Conservation (phyloP, 92 coral and sea anemone genomes). For the Paragorgia papillata region DNA sequence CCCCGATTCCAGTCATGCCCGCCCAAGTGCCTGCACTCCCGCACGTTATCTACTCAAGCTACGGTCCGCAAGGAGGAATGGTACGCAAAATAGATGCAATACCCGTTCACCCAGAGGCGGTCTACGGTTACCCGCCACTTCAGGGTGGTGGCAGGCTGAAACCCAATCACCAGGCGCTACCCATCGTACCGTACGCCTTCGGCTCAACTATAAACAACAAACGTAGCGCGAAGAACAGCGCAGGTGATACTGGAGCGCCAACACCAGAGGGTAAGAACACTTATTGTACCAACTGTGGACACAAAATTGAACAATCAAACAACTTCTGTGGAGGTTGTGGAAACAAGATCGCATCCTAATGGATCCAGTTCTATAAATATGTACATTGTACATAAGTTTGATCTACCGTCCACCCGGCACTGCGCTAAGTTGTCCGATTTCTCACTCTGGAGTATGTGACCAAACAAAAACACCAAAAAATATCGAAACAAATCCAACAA, state of each 20-base stretch:
- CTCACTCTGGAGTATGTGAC: too few relatives aligned
- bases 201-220: conserved; percentile 57
- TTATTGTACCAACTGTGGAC: conserved; percentile 91
- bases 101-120: conserved; percentile 54
- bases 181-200: conserved; percentile 68
- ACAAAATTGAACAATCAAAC: conserved; percentile 73
- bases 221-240: conserved; percentile 49
- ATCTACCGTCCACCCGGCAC: too few relatives aligned
- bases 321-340: conserved; percentile 94
- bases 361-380: too few relatives aligned
- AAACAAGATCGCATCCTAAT: conserved; percentile 23
- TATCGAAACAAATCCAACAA: too few relatives aligned
- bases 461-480: too few relatives aligned
- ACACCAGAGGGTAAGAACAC: conserved; percentile 50
- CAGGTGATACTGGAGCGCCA: conserved; percentile 68
- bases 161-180: conserved; percentile 61
- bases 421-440: too few relatives aligned
- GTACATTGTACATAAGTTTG: too few relatives aligned
- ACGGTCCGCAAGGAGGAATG: conserved; percentile 49
- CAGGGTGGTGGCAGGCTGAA: conserved; percentile 43
- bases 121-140: conserved; percentile 1
- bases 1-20: conserved; percentile 35
- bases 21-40: conserved; percentile 29
- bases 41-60: conserved; percentile 22
- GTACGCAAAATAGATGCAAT: conserved; percentile 57